Base-by-base conservation (phyloP, 2,888 invertebrate species). In the Dyspetes luteomarginatus region DNA sequence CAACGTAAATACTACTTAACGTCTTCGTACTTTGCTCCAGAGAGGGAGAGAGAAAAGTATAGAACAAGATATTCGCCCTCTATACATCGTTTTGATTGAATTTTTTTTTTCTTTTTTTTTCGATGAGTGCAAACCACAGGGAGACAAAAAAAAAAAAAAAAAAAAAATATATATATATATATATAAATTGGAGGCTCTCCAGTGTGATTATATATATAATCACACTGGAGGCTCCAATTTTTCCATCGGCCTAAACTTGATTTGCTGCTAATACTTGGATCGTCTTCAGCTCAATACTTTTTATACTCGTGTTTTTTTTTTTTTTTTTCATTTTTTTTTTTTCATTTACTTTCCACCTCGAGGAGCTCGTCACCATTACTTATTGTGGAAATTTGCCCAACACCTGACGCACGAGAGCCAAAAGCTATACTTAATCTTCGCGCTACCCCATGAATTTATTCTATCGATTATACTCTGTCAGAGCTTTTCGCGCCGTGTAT, bases 401-500 rank as follows among this genome's bases (percentile, higher is more conserved):
- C 79, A 75, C 65, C 79, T 71, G 79, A 65, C 71, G 74, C 74
- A 73, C 41, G 22, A 4, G 71, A 58, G 55, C 48, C 74, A 26
- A 28, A 58, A 58, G 69, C 50, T 58, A 30, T 30, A 74, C 65
- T 79, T 79, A 58, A 75, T 75, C 58, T 15, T 41, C 65, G 52
- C 69, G 48, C 64, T 28, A 50, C 28, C 69, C 64, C 41, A 79
- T 75, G 75, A 80, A 80, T 80, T 71, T 65, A 69, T 75, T 75
- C 30, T 12, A 75, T 80, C 71, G 65, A 80, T 75, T 67, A 75
- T 52, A 26, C 52, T 30, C 30, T 65, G 30, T 56, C 74, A 45
- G 56, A 74, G 64, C 41, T 28, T 69, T 69, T 12, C 15, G 19
- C 19, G 41, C 41, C 28, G 24, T 41, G 30, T 12, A 9, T 15